Evolutionary conservation across 2,113 vertebrate genomes (phyloP).

Genomic region (Ginglymostoma cirratum): DNA sequence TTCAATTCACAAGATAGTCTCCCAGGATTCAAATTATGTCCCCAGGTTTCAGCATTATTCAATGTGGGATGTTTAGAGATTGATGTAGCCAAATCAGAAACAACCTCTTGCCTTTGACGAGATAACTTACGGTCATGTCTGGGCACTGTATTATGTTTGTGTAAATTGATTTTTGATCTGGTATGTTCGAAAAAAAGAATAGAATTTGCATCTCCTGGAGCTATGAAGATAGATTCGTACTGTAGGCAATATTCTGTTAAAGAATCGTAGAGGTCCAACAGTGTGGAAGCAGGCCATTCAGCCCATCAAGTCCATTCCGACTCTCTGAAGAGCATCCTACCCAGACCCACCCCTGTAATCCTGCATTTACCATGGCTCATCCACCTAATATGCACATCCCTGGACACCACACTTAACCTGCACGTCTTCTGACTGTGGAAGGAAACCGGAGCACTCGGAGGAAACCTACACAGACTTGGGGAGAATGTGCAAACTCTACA

Average conservation of each 20-base stretch:
- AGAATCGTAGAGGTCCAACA: background rate
- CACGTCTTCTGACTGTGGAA: too few species aligned
- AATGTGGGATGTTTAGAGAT: background rate
- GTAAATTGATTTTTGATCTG: background rate
- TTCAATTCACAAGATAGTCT: background rate
- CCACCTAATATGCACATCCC: too few species aligned
- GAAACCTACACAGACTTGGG: too few species aligned
- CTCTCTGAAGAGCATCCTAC: too few species aligned
- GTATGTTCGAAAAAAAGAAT: background rate
- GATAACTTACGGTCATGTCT: background rate
- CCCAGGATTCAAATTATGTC: background rate
- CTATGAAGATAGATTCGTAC: background rate
- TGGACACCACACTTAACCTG: too few species aligned
- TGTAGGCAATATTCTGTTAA: background rate
- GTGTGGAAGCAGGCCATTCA: too few species aligned
- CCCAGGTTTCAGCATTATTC: background rate
- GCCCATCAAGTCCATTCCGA: too few species aligned
- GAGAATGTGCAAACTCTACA: too few species aligned
- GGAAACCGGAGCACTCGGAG: too few species aligned
- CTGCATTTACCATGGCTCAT: too few species aligned
- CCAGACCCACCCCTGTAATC: too few species aligned
- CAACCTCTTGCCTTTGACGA: too few species aligned
- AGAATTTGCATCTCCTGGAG: background rate
- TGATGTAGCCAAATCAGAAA: background rate
- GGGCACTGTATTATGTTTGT: background rate